These are phyloP conservation scores for Lontra canadensis DNA, from an alignment of 2,113 vertebrate genomes.

Conservation along the genomic window DNA sequence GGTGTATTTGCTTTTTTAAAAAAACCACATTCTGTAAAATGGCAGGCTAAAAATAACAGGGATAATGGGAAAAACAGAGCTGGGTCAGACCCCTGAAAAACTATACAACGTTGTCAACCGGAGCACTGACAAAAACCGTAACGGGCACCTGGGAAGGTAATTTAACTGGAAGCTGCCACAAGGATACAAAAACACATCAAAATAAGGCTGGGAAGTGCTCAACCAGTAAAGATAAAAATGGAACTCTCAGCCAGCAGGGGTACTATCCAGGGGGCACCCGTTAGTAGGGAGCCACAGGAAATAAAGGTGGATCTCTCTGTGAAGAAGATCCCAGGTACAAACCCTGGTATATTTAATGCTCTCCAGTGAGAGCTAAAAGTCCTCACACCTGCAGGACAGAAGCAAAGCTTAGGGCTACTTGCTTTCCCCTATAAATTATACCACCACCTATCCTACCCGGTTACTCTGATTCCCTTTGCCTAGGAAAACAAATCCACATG, in stretches of 20 bases:
- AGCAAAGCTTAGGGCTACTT: neutral
- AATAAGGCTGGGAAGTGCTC: neutral
- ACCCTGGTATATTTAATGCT: neutral
- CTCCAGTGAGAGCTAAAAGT: neutral
- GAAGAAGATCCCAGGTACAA: neutral
- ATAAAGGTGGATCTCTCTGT: neutral
- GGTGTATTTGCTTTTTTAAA: neutral
- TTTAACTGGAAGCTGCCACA: neutral
- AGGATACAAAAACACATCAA: neutral
- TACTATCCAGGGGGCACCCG: neutral
- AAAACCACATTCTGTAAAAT: slow-evolving; percentile 13
- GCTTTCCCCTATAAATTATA: neutral
- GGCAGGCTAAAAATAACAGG: neutral
- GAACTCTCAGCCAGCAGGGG: neutral
- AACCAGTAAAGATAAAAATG: neutral
- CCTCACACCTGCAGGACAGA: neutral
- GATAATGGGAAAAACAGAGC: neutral
- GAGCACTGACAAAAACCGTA: neutral
- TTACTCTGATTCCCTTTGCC: neutral
- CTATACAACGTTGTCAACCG: neutral
- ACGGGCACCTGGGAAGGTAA: neutral
- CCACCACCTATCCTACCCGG: neutral
- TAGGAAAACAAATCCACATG: neutral
- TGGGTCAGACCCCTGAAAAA: neutral
- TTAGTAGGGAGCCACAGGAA: neutral